Evolutionary conservation across 2,113 vertebrate genomes (phyloP).

Genomic region (Chaenocephalus aceratus): DNA sequence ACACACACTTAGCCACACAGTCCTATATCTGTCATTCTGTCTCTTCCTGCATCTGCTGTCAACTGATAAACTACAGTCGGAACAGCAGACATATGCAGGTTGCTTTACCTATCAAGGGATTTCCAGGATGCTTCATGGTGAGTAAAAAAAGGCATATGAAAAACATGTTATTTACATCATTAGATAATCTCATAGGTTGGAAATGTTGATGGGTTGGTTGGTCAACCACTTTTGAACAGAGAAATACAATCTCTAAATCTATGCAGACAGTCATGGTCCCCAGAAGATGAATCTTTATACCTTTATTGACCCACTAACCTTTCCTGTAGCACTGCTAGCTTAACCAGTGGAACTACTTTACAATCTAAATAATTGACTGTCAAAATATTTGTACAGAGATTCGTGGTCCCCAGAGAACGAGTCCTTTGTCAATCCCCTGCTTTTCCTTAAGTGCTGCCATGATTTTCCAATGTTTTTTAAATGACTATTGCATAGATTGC

Average conservation of each 20-base stretch:
- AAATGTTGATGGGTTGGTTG: neutral
- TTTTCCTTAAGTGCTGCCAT: neutral
- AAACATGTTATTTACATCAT: neutral
- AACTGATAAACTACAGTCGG: conserved; percentile 28
- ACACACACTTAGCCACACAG: conserved; percentile 6
- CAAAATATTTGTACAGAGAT: neutral
- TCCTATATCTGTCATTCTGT: conserved; percentile 31
- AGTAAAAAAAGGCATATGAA: neutral
- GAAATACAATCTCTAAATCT: neutral
- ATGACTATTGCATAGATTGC: no score
- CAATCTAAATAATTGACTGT: neutral
- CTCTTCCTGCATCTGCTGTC: conserved; percentile 37
- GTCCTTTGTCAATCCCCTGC: neutral
- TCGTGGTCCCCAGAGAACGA: neutral
- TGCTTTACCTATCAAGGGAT: conserved; percentile 37
- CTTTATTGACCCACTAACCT: neutral
- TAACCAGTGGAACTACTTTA: neutral
- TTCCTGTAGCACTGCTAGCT: neutral
- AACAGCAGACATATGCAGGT: conserved; percentile 27
- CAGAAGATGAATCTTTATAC: neutral
- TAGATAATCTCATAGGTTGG: neutral
- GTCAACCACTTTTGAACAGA: neutral
- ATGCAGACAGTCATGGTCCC: neutral
- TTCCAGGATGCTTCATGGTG: conserved; percentile 1
- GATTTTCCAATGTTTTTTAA: neutral